Evolutionary conservation across 2,797 vertebrate genomes (phyloP), one percentile per base, ranked within the genome.

Genomic region (Capromys pilorides): DNA sequence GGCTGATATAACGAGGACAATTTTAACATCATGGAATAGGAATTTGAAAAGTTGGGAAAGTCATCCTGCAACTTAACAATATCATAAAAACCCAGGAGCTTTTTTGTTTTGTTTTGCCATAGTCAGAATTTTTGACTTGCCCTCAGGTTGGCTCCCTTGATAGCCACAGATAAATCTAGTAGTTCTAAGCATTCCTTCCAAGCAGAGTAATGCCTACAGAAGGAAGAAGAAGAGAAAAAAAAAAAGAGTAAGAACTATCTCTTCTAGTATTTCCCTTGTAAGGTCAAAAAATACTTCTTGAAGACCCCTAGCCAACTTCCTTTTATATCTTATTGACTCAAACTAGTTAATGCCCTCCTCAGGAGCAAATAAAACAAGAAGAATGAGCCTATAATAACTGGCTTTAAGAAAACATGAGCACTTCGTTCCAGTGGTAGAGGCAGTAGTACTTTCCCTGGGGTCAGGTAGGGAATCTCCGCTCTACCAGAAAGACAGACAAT

Each of bases 71-170:
- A 87, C 45, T 88, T 69, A 71, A 86, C 41, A 73, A 66, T 57
- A 61, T 84, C 62, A 85, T 81, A 41, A 59, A 89, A 41, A 92
- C 79, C 2, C 33, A 13, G 8, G 5, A 41, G 79, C 59, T 91
- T 93, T 93, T 71, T 22, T 71, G 19, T 36, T 95, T 80, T 91
- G 41, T 73, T 93, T 86, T 91, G 54, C 59, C 61, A 66, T 67
- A 26, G 59, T 95, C 73, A 88, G 78, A 94, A 91, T 93, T 54
- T 73, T 33, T 61, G 2, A 82, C 91, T 84, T 83, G 24, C 45
- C 41, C 64, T 96, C 22, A 83, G 79, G 66, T 45, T 92, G 82
- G 22, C 79, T 95, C 66, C 71, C n/a, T 71, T 92, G 24, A 19
- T 24, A 83, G 86, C 80, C 86, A 83, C 88, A 67, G 59, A 79